A percentile compares a stretch with the other conserved stretches of the same genome.
These are phyloP conservation scores for Corydoras sp. DNA, from an alignment of 2,113 vertebrate species.

Conservation along the genomic window DNA sequence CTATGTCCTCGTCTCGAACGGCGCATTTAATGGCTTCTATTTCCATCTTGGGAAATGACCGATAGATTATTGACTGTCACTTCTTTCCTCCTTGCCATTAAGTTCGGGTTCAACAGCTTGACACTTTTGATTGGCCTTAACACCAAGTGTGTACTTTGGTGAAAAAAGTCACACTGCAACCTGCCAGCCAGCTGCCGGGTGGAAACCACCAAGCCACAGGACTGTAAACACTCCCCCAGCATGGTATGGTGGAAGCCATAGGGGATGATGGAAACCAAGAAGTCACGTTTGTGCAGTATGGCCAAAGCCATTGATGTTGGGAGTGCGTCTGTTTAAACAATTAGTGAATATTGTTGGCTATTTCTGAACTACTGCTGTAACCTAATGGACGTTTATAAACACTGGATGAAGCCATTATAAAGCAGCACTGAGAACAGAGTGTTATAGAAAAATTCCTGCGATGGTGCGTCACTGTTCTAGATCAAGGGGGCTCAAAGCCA, in stretches of 20 bases:
- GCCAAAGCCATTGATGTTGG: conserved; percentile 54
- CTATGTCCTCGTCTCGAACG: not conserved
- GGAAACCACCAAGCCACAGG: conserved; percentile 52
- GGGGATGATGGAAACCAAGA: not conserved
- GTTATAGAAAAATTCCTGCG: too few species aligned
- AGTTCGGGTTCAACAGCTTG: conserved; percentile 4
- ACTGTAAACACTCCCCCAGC: conserved; percentile 67
- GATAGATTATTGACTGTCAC: not conserved
- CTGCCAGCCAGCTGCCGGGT: conserved; percentile 5
- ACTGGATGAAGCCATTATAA: too few species aligned
- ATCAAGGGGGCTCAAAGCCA: too few species aligned
- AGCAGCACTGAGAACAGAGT: too few species aligned
- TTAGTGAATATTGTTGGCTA: not conserved
- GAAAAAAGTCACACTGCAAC: conserved; percentile 18
- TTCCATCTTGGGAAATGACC: not conserved
- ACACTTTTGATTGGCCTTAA: conserved; percentile 36
- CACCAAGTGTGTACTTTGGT: conserved; percentile 21
- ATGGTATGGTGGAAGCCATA: conserved; percentile 45
- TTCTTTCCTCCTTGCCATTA: not conserved
- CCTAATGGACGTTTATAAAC: too few species aligned
- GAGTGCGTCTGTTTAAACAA: conserved; percentile 19
- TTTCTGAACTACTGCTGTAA: not conserved
- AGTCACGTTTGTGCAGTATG: conserved; percentile 46
- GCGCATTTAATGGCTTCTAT: not conserved
- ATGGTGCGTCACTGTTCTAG: too few species aligned